Evolutionary conservation across 1,140 invertebrate genomes (phyloP).

Genomic region (Eueides isabella): DNA sequence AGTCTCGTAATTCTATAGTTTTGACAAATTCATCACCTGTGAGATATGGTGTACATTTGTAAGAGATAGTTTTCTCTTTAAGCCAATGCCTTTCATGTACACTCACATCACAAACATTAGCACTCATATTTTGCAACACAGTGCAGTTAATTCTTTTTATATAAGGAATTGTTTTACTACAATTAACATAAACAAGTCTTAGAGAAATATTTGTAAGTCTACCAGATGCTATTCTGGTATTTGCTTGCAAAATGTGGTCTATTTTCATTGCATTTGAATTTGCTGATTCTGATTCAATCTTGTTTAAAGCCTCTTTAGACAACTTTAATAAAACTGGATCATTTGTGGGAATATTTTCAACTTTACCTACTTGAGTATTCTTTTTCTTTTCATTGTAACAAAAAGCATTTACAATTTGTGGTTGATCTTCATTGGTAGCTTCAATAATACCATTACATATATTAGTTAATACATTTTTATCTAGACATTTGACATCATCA

Average conservation of each 20-base stretch:
- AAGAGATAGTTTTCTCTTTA: slow-evolving; percentile 50
- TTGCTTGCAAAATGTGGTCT: slow-evolving; percentile 53
- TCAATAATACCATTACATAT: slow-evolving; percentile 65
- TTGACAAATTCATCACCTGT: slow-evolving; percentile 49
- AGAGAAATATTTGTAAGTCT: slow-evolving; percentile 55
- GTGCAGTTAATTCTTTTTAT: slow-evolving; percentile 51
- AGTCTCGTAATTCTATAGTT: slow-evolving; percentile 15
- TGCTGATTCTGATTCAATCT: slow-evolving; percentile 57
- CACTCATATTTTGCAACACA: slow-evolving; percentile 45
- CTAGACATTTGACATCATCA: slow-evolving; percentile 31
- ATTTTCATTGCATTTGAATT: slow-evolving; percentile 50
- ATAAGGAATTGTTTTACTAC: slow-evolving; percentile 48
- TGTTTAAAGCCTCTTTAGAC: slow-evolving; percentile 47
- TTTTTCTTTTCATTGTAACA: slow-evolving; percentile 50
- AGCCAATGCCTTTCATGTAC: slow-evolving; percentile 53
- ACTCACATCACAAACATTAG: slow-evolving; percentile 57
- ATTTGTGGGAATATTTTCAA: slow-evolving; percentile 44
- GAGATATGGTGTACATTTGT: slow-evolving; percentile 49
- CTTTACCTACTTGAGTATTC: slow-evolving; percentile 27
- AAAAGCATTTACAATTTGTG: slow-evolving; percentile 54
- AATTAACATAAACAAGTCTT: slow-evolving; percentile 53
- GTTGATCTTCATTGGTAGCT: slow-evolving; percentile 38
- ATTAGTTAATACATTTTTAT: slow-evolving; percentile 38
- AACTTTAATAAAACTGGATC: slow-evolving; percentile 53
- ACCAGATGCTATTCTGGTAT: slow-evolving; percentile 51